Percentiles rank a stretch among this genome's conserved stretches.
Conservation (phyloP, 2,113 vertebrate genomes). For the Oceanites oceanicus region DNA sequence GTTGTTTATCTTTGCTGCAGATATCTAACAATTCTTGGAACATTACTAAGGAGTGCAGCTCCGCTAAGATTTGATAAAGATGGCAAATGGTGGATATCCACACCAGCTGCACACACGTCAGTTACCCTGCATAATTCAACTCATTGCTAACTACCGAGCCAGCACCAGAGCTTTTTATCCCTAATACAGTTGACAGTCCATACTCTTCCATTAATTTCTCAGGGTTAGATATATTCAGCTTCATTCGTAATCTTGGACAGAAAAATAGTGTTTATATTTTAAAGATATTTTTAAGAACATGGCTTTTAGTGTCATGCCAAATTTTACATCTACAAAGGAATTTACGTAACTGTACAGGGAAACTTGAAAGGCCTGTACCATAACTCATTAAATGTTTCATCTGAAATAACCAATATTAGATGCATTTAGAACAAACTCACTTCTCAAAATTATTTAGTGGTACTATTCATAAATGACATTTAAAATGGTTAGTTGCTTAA, state of each 20-base stretch:
- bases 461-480: neutral
- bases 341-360: neutral
- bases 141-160: neutral
- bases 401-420: neutral
- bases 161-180: neutral
- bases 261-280: neutral
- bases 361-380: fast-evolving
- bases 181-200: fast-evolving
- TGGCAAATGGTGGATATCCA: neutral
- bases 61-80: neutral
- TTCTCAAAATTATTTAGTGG: neutral
- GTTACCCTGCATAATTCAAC: neutral
- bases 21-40: neutral
- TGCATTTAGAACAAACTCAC: neutral
- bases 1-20: neutral
- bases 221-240: neutral
- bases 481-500: neutral
- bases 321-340: neutral
- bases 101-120: fast-evolving
- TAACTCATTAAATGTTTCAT: neutral
- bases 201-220: neutral
- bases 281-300: neutral
- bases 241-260: neutral
- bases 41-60: neutral
- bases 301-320: neutral